Evolutionary conservation across 2,113 vertebrate species (phyloP).

Genomic region (Capricornis sumatraensis): DNA sequence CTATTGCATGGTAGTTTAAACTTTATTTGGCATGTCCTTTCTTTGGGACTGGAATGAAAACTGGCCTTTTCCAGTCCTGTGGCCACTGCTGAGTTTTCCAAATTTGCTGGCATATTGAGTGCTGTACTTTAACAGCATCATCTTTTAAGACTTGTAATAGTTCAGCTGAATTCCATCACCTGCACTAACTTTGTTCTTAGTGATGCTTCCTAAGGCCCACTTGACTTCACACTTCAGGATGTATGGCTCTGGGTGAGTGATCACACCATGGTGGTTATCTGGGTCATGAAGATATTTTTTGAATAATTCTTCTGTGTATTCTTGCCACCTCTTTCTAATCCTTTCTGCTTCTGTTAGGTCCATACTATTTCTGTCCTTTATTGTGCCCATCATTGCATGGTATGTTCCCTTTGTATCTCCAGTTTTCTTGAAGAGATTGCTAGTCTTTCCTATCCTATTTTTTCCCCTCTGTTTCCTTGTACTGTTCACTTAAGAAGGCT

Average conservation of each 20-base stretch:
- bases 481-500: background rate
- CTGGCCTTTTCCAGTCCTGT: background rate
- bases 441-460: background rate
- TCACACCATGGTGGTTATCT: background rate
- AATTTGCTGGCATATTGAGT: background rate
- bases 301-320: background rate
- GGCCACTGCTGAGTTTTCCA: background rate
- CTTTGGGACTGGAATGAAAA: background rate
- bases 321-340: background rate
- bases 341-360: background rate
- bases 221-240: background rate
- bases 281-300: background rate
- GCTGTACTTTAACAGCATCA: background rate
- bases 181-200: background rate
- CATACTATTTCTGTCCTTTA: background rate
- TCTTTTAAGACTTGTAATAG: background rate
- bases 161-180: background rate
- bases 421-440: background rate
- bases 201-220: background rate
- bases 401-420: background rate
- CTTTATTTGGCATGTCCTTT: background rate
- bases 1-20: background rate
- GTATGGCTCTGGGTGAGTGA: background rate
- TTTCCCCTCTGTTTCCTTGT: background rate
- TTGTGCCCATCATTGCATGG: background rate